phyloP scores from a whole-genome alignment of 1,140 invertebrate species.

The Akabosia matsudoensis region DNA sequence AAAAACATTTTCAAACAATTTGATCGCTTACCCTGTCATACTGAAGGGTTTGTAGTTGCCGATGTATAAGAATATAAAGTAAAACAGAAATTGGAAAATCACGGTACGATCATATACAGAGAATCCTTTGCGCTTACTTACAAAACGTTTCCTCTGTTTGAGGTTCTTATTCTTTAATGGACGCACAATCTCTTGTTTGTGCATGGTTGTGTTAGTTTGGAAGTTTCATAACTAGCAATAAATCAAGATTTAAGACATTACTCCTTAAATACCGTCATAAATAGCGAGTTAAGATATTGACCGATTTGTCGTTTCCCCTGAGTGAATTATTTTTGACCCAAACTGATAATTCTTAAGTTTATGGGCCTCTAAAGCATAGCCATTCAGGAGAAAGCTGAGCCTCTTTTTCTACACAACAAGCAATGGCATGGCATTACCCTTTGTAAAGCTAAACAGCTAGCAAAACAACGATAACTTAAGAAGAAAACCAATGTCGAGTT shows the following conservation, averaged over 20 bases:
- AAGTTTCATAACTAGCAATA: constrained; percentile 31
- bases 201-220: not conserved
- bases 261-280: constrained; percentile 46
- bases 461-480: not conserved
- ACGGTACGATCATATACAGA: too few relatives aligned
- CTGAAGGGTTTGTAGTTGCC: too few relatives aligned
- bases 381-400: constrained; percentile 5
- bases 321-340: constrained; percentile 44
- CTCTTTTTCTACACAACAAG: not conserved
- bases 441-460: not conserved
- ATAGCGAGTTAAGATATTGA: constrained; percentile 47
- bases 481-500: constrained; percentile 28
- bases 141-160: not conserved
- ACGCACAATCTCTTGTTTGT: not conserved
- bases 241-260: constrained; percentile 46
- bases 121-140: too few relatives aligned
- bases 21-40: too few relatives aligned
- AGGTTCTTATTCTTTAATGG: not conserved
- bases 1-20: too few relatives aligned
- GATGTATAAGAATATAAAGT: too few relatives aligned
- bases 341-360: constrained; percentile 47
- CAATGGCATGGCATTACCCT: not conserved
- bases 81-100: too few relatives aligned
- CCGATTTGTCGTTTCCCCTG: constrained; percentile 45
- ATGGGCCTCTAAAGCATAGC: constrained; percentile 37